A percentile compares a stretch with the other conserved stretches of the same genome.
Conservation (phyloP, 2,888 invertebrate species). For the Blastobasis lacticolella region DNA sequence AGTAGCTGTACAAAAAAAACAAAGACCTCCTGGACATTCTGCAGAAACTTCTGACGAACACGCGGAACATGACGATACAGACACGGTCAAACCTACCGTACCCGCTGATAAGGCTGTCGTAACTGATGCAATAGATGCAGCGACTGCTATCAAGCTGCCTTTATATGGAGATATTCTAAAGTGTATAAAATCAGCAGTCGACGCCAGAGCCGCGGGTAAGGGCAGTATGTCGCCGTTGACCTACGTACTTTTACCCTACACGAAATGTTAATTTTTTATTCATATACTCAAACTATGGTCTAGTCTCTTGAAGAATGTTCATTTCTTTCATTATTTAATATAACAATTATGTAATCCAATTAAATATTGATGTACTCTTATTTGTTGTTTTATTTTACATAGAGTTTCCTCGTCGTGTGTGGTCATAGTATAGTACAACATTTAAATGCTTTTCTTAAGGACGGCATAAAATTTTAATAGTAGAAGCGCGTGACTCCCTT, state of each 20-base stretch:
- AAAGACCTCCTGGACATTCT: conserved; percentile 1
- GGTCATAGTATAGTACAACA: too few species aligned
- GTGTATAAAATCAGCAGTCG: conserved; percentile 45
- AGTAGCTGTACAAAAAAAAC: not conserved
- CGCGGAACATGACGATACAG: conserved; percentile 10
- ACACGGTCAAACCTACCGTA: conserved; percentile 3
- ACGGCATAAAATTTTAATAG: too few species aligned
- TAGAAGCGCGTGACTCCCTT: too few species aligned
- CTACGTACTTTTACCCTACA: conserved; percentile 47
- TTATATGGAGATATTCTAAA: conserved; percentile 43
- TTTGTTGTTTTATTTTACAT: too few species aligned
- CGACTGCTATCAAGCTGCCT: conserved; percentile 22
- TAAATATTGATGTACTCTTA: too few species aligned
- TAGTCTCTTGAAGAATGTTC: too few species aligned
- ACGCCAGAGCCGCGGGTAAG: conserved; percentile 18
- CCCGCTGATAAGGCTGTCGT: conserved; percentile 1
- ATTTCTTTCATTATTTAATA: too few species aligned
- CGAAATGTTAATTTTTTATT: conserved; percentile 26
- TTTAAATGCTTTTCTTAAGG: too few species aligned
- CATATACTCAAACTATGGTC: too few species aligned
- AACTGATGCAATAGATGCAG: conserved; percentile 7
- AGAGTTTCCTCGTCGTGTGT: too few species aligned
- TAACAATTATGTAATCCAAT: too few species aligned
- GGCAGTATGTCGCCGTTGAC: conserved; percentile 41
- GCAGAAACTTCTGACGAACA: conserved; percentile 14